Conservation (phyloP, 2,797 vertebrate species). For the Pseudomugil gertrudae region DNA sequence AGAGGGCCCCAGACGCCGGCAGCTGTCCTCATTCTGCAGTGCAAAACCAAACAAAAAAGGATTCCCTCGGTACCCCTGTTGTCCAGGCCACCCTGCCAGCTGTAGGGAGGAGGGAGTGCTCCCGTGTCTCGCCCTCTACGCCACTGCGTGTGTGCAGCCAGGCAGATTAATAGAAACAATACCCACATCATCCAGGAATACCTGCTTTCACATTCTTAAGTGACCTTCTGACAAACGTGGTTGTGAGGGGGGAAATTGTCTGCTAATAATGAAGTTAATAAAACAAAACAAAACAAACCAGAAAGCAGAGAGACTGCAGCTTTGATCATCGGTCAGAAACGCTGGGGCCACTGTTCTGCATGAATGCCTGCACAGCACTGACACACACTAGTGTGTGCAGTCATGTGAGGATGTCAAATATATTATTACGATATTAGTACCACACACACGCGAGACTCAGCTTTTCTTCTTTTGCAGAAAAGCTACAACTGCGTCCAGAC, state of each 20-base stretch:
- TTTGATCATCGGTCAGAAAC: slow-evolving; percentile 71
- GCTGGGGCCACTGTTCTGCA: slow-evolving; percentile 54
- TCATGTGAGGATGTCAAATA: slow-evolving; percentile 35
- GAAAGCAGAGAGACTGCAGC: slow-evolving; percentile 44
- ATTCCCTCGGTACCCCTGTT: slow-evolving; percentile 48
- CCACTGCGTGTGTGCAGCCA: slow-evolving; percentile 77
- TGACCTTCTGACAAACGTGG: slow-evolving; percentile 40
- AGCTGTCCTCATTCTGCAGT: slow-evolving; percentile 71
- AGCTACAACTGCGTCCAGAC: slow-evolving; percentile 49
- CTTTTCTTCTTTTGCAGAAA: slow-evolving; percentile 37
- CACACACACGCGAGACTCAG: slow-evolving; percentile 34
- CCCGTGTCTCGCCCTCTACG: slow-evolving; percentile 43
- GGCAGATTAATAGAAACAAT: slow-evolving; percentile 62
- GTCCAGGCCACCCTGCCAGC: slow-evolving; percentile 71
- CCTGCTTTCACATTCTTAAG: slow-evolving; percentile 67
- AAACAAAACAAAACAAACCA: slow-evolving; percentile 23
- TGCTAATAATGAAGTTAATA: slow-evolving; percentile 47
- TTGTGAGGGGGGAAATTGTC: slow-evolving; percentile 29
- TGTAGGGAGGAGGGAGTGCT: slow-evolving; percentile 26
- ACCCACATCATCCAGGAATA: slow-evolving; percentile 48
- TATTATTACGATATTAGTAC: slow-evolving; percentile 41
- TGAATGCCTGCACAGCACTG: slow-evolving; percentile 44
- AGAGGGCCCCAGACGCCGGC: slow-evolving; percentile 61
- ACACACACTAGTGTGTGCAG: slow-evolving; percentile 39
- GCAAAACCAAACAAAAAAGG: slow-evolving; percentile 50